Conservation (phyloP, 2,113 vertebrate genomes). For the western clawed frog (Xenopus tropicalis) region DNA sequence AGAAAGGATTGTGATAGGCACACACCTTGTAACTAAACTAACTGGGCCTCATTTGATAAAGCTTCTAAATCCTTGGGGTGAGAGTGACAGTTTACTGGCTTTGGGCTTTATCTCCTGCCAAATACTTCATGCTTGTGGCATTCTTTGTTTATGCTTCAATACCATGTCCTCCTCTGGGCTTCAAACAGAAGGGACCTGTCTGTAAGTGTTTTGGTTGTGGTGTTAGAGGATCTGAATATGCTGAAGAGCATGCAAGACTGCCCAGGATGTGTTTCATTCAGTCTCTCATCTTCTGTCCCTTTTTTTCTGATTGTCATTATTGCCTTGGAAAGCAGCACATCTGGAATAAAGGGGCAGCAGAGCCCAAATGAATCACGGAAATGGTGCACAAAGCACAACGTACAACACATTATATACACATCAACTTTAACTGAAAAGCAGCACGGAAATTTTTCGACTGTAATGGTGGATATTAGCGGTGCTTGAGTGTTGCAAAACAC, state of each 20-base stretch:
- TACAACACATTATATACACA: no score
- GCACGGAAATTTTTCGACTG: no score
- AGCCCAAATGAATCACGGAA: no score
- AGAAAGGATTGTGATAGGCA: constrained; percentile 68
- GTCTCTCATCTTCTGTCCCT: not conserved
- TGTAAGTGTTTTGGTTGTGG: constrained; percentile 71
- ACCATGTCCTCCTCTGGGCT: constrained; percentile 69
- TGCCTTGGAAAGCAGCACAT: constrained; percentile 8
- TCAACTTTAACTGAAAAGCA: no score
- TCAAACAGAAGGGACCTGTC: constrained; percentile 72
- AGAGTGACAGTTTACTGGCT: constrained; percentile 68
- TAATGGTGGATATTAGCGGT: no score
- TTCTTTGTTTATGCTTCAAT: constrained; percentile 76
- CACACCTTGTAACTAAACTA: constrained; percentile 80
- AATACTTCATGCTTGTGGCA: constrained; percentile 74
- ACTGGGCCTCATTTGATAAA: constrained; percentile 82
- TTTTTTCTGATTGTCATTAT: not conserved
- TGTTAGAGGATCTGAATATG: constrained; percentile 68
- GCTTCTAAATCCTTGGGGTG: constrained; percentile 70
- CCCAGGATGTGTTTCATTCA: constrained; percentile 53
- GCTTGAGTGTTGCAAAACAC: no score
- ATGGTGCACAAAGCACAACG: no score
- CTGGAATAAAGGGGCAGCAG: no score
- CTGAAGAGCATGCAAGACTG: constrained; percentile 65
- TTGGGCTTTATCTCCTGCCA: constrained; percentile 78